Evolutionary conservation across 2,797 vertebrate species (phyloP), one percentile per base, ranked within the genome.

Genomic region (Eulemur rubriventer): DNA sequence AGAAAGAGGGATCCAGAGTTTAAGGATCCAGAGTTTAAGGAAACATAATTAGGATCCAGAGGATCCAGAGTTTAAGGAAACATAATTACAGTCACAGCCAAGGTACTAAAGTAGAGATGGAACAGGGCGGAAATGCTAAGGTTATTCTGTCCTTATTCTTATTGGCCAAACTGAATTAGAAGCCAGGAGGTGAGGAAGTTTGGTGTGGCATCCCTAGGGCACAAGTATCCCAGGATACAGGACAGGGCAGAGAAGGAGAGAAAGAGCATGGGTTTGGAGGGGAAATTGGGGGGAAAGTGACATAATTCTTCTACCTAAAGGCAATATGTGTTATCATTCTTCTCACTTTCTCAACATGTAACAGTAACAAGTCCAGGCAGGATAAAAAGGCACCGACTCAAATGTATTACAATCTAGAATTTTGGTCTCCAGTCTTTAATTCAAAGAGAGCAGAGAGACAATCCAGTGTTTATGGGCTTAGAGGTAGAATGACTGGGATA

Each of bases 251-350:
- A 48, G 30, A 11, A 80, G 22, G 55, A 57, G 55, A 20, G 59
- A 38, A 61, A 33, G 6, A 24, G 22, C 0, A 1, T 20, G 43
- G 2, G 1, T 24, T 4, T 55, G 3, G 0, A 55, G 50, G 18
- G 18, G 20, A 1, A 16, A 72, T 57, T 5, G 4, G 28, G 57
- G 24, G 52, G 5, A 50, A 5, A 8, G 9, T 28, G 22, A 1
- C 0, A 1, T 4, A n/a, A 9, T 26, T n/a, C 28, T 76, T 41
- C 12, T 6, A 38, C 55, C 50, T 8, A 20, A 35, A 18, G 6
- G 4, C 12, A 8, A 9, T 4, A 0, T 2, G 1, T 20, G 13
- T 30, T 2, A 11, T 10, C 18, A 4, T n/a, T 24, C 28, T 80
- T 28, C 4, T 55, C 3, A 6, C 30, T 33, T 28, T 90, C 50